Base-by-base conservation (phyloP, 2,113 vertebrate species). In the Lipophrys pholis region DNA sequence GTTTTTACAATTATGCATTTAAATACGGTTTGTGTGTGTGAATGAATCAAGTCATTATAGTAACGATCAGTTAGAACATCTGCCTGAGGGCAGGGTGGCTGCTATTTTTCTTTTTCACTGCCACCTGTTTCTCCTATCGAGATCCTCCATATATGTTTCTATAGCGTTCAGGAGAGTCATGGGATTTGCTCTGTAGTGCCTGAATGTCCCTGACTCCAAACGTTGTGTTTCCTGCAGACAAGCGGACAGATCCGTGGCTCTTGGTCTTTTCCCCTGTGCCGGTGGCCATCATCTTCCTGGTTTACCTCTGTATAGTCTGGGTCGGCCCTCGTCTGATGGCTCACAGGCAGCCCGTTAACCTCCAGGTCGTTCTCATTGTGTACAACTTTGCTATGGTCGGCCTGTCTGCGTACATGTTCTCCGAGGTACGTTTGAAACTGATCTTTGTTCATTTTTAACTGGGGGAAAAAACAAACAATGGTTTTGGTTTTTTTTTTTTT, bases 331-430 rank as follows among this genome's bases (percentile, higher is more conserved):
- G n/a, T 5, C 73, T 89, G 53, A 88, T 88, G 91, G 69, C 41
- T 39, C 40, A 15, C 17, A 7, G 53, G 42, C 67, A 93, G 40
- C 69, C 68, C 0, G 62, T 93, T 62, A 84, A 93, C 49, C 87
- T 96, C 63, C 83, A 41, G 67, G 35, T 41, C 6, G 48, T 88
- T 0, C 90, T 96, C 7, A 69, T 93, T 0, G 1, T 86, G 76
- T 94, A 93, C 71, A 93, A 85, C 74, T 90, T 94, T 5, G 2
- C 80, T 39, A 91, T 93, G 86, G 91, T 94, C 17, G 76, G 54
- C 40, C 78, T 95, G n/a, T 93, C 92, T 0, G 85, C 72, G 38
- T 94, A 93, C 69, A 86, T 94, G 89, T 94, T 93, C 81, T 77
- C 87, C 0, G 92, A 96, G 94, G 94, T 95, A 73, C 73, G 64